Evolutionary conservation across 37 sponge, comb jelly and placozoan genomes (phyloP).

Genomic region (Lycopodina hypogea): DNA sequence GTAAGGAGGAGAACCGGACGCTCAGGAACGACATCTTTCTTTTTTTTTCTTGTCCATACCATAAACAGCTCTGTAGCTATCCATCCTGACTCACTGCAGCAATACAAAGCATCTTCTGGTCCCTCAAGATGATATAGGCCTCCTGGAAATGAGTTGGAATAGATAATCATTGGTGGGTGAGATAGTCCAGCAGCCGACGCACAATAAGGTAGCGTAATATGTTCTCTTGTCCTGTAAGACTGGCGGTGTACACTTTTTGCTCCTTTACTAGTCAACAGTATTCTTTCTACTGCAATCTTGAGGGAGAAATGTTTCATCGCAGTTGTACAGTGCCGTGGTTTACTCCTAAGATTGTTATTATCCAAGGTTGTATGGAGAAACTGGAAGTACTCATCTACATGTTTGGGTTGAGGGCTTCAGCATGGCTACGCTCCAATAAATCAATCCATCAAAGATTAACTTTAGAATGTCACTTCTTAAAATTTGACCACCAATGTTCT

Average conservation of each 20-base stretch:
- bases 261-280: too few species aligned
- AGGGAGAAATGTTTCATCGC: constrained; percentile 25
- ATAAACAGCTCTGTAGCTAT: constrained; percentile 5
- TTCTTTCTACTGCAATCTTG: not conserved
- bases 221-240: constrained; percentile 8
- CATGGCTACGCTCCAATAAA: constrained; percentile 1
- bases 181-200: constrained; percentile 13
- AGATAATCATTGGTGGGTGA: constrained; percentile 10
- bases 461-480: constrained; percentile 1
- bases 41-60: constrained; percentile 11
- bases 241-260: constrained; percentile 1
- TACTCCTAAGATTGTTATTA: constrained; percentile 5
- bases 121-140: not conserved
- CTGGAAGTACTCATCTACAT: constrained; percentile 14
- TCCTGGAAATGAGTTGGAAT: constrained; percentile 6
- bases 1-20: constrained; percentile 8
- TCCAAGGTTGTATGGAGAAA: not conserved
- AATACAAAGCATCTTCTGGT: constrained; percentile 11
- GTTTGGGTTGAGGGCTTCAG: not conserved
- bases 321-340: constrained; percentile 15
- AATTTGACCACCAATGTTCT: too few species aligned
- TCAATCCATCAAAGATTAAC: not conserved
- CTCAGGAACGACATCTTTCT: not conserved
- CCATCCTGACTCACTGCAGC: constrained; percentile 18
- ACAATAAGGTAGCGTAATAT: constrained; percentile 9